Evolutionary conservation across 2,797 vertebrate species (phyloP), one percentile per base, ranked within the genome.

Genomic region (Aeoliscus strigatus): DNA sequence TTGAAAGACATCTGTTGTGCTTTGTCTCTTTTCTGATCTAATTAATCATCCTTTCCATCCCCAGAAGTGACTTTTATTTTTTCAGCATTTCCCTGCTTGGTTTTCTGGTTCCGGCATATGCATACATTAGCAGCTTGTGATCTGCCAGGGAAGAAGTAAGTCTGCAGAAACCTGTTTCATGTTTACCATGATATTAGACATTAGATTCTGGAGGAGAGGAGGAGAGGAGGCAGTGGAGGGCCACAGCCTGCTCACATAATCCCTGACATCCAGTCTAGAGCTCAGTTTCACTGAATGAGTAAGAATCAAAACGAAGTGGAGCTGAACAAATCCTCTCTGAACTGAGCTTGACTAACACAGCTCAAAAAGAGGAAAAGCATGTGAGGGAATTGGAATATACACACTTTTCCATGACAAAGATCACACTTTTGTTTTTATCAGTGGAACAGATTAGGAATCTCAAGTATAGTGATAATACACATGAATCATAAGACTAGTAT

Each of bases 261-360:
- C 47, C 30, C 5, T 50, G 51, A 51, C 36, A 44, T 50, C 14
- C n/a, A 51, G 52, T 58, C 52, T 62, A 38, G 37, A 43, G 35
- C 55, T 53, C 1, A 5, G 34, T 71, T 55, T 70, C 60, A 53
- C 18, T 17, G 60, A 16, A 46, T 56, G 40, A 51, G 28, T 27
- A n/a, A 37, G 51, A 60, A 46, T 74, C 47, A 27, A 36, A 69
- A 60, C 26, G 54, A 67, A 66, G 1, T 67, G 60, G 70, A 52
- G 63, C 65, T 12, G 54, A 70, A 69, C 56, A 66, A 77, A 83
- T 66, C 63, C 50, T 52, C 12, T 52, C 27, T 60, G 52, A 53
- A 44, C 38, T 9, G n/a, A 16, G 36, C 0, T 36, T 56, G 52
- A 59, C 67, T 51, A 61, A 44, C 51, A 55, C 12, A 18, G 18